Evolutionary conservation across 2,888 invertebrate species (phyloP).

Genomic region (Apantesis nais): DNA sequence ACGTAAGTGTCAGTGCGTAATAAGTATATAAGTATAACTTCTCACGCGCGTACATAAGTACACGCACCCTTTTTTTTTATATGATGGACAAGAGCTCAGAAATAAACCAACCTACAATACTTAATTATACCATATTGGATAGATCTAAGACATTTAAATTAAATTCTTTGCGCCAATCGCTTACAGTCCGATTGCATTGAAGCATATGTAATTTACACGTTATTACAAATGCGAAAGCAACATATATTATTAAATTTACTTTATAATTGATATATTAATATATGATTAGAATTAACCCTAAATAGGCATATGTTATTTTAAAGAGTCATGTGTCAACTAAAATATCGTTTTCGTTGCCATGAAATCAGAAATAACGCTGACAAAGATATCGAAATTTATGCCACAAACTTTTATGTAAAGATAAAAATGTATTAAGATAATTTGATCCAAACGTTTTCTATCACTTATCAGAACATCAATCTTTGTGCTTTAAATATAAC

Average conservation of each 20-base stretch:
- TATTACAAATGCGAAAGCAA: background rate
- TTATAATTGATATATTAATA: no score
- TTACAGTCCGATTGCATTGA: background rate
- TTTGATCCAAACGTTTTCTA: background rate
- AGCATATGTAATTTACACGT: background rate
- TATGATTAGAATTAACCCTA: background rate
- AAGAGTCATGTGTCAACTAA: background rate
- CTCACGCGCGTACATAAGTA: no score
- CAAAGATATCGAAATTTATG: background rate
- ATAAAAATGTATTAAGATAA: constrained; percentile 7
- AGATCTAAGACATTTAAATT: constrained; percentile 1
- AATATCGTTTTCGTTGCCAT: background rate
- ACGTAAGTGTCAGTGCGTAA: no score
- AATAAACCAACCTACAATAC: background rate
- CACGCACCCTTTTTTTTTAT: no score
- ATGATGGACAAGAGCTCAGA: background rate
- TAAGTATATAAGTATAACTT: no score
- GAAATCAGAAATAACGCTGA: background rate
- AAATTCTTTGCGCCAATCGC: background rate
- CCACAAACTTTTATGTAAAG: background rate
- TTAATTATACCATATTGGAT: background rate
- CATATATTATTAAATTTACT: background rate
- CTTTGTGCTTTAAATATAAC: constrained; percentile 34
- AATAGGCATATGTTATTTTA: background rate
- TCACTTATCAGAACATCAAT: constrained; percentile 18